These are phyloP conservation scores for Corythaixoides concolor DNA, from an alignment of 2,113 vertebrate genomes.

Conservation along the genomic window DNA sequence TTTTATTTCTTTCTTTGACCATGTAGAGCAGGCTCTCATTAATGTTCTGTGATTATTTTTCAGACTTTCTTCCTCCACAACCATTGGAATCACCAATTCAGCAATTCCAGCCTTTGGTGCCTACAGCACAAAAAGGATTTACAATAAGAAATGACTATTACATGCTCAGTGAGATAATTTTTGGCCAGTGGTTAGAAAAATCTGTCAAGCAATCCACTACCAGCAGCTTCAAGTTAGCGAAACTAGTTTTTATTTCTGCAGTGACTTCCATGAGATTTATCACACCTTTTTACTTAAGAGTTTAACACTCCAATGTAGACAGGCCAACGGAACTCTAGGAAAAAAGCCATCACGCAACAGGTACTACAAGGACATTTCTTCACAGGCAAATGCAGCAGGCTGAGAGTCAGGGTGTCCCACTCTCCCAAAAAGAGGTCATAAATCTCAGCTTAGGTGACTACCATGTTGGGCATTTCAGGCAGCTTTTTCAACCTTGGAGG, in stretches of 20 bases:
- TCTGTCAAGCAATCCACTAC: not conserved
- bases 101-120: conserved; percentile 47
- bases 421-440: conserved; percentile 49
- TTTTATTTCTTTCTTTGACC: conserved; percentile 54
- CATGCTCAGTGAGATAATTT: conserved; percentile 33
- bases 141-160: conserved; percentile 34
- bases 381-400: not conserved
- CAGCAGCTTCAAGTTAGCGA: not conserved
- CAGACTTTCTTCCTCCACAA: not conserved
- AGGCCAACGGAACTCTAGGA: not conserved
- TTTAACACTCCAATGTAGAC: not conserved
- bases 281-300: not conserved
- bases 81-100: conserved; percentile 43
- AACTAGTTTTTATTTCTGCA: not conserved
- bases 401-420: conserved; percentile 6
- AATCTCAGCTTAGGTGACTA: conserved; percentile 74
- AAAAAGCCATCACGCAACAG: not conserved
- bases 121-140: conserved; percentile 17
- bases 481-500: conserved; percentile 98
- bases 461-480: conserved; percentile 73
- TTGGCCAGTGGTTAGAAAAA: not conserved
- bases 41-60: conserved; percentile 45
- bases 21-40: conserved; percentile 9
- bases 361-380: conserved; percentile 18
- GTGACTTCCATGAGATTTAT: not conserved